Percentiles rank a stretch among this genome's conserved stretches.
phyloP scores from a whole-genome alignment of 2,797 vertebrate species.

The Fringilla coelebs region DNA sequence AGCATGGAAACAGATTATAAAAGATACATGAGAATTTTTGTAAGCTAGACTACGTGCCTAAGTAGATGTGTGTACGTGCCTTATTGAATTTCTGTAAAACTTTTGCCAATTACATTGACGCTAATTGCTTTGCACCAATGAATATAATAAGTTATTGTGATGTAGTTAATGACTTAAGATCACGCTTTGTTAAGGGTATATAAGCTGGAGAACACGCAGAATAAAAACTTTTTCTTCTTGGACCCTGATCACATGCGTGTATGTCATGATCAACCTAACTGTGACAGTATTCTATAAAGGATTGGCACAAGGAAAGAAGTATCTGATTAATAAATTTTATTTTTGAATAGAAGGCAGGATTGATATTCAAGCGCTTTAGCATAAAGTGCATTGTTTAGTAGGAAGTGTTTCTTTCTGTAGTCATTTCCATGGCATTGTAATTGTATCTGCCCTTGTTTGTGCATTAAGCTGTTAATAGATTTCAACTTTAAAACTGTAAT shows the following conservation, averaged over 20 bases:
- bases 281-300: background rate
- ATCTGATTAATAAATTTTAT: background rate
- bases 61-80: too few relatives aligned
- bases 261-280: accelerated
- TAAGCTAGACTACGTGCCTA: too few relatives aligned
- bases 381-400: background rate
- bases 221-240: background rate
- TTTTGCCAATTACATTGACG: too few relatives aligned
- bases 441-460: background rate
- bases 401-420: background rate
- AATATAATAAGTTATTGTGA: too few relatives aligned
- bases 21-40: too few relatives aligned
- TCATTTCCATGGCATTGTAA: background rate
- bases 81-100: too few relatives aligned
- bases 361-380: background rate
- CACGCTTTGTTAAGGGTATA: background rate
- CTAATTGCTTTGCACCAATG: too few relatives aligned
- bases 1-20: too few relatives aligned
- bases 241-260: background rate
- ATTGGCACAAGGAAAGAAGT: background rate
- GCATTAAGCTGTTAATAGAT: background rate
- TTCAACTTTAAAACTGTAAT: background rate
- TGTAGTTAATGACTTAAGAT: background rate
- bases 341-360: background rate
- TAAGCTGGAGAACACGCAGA: background rate